Evolutionary conservation across 2,113 vertebrate genomes (phyloP), one percentile per base, ranked within the genome.

Genomic region (Mobula hypostoma): DNA sequence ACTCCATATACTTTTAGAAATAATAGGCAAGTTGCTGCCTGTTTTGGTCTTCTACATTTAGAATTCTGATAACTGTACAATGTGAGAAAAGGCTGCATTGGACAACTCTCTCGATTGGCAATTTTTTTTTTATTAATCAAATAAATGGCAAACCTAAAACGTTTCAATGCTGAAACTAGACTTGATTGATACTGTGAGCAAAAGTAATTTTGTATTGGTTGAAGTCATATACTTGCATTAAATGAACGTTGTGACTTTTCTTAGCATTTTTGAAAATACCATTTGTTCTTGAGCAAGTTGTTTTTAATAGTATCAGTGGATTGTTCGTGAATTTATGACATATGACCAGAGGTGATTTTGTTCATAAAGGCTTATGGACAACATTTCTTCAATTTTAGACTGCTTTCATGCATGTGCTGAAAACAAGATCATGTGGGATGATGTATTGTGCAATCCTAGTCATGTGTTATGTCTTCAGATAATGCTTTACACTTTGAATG

Each of bases 261-360:
- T 93, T 40, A 93, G 91, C 70, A 93, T 70, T 93, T 93, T 93
- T 93, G 27, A 76, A 93, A 76, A 27, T 9, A 74, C 91, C 40
- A 74, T 74, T 93, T 48, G 40, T 40, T 93, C 68, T 92, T 70
- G 66, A 93, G 68, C 32, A 74, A 36, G 40, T 36, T 27, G 40
- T 27, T 74, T 93, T 93, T 40, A 8, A 24, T 93, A 12, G 21
- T 17, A n/a, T 74, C 70, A 56, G 68, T 8, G 40, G 3, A 90
- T 32, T 6, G 66, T n/a, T 63, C n/a, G 80, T 83, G 80, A 83
- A 83, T 21, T 83, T 83, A 19, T 83, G 32, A 66, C 90, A 92
- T 70, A 72, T 12, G 66, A 74, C 21, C 21, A 72, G 36, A 9
- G 63, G 70, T 48, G 40, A 36, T 32, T 92, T 8, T 27, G n/a